These are phyloP conservation scores for Apeltes quadracus DNA, from an alignment of 2,113 vertebrate genomes.

Conservation along the genomic window DNA sequence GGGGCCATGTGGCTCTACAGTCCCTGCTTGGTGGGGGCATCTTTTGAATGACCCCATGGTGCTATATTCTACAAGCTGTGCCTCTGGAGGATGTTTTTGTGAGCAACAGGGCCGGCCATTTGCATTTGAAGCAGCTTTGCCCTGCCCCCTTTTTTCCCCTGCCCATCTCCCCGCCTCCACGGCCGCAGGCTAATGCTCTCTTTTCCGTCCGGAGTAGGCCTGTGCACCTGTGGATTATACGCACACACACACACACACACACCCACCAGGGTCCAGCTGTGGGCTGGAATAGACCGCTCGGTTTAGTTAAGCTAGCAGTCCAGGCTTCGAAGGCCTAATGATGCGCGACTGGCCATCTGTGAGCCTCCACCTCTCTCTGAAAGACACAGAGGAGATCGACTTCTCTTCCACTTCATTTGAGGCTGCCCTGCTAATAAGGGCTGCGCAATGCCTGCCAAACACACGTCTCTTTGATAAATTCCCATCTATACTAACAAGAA, in stretches of 20 bases:
- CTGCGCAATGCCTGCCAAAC: slow-evolving; percentile 32
- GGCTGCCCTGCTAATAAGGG: slow-evolving; percentile 37
- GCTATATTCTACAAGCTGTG: slow-evolving; percentile 78
- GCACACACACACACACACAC: slow-evolving; percentile 30
- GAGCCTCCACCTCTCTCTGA: slow-evolving; percentile 44
- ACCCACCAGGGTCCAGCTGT: slow-evolving; percentile 59
- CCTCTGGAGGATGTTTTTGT: slow-evolving; percentile 73
- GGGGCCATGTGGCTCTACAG: slow-evolving; percentile 60
- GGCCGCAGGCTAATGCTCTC: slow-evolving; percentile 78
- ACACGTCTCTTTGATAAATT: slow-evolving; percentile 12
- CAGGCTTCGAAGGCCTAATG: slow-evolving; percentile 64
- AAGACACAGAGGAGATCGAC: slow-evolving; percentile 40
- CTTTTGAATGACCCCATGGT: slow-evolving; percentile 74
- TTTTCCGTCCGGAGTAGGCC: slow-evolving; percentile 64
- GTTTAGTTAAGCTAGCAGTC: slow-evolving; percentile 52
- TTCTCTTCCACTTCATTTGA: slow-evolving; percentile 59
- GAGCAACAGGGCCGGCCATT: slow-evolving; percentile 70
- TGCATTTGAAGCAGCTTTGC: slow-evolving; percentile 80
- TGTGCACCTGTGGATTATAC: slow-evolving; percentile 81
- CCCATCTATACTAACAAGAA: slow-evolving; percentile 6
- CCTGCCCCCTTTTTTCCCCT: slow-evolving; percentile 58
- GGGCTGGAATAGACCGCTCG: slow-evolving; percentile 52
- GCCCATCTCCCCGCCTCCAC: slow-evolving; percentile 64
- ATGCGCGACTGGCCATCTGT: slow-evolving; percentile 74
- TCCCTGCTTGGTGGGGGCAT: slow-evolving; percentile 60